Evolutionary conservation across 2,888 invertebrate genomes (phyloP).

Genomic region (Ochropacha duplaris): DNA sequence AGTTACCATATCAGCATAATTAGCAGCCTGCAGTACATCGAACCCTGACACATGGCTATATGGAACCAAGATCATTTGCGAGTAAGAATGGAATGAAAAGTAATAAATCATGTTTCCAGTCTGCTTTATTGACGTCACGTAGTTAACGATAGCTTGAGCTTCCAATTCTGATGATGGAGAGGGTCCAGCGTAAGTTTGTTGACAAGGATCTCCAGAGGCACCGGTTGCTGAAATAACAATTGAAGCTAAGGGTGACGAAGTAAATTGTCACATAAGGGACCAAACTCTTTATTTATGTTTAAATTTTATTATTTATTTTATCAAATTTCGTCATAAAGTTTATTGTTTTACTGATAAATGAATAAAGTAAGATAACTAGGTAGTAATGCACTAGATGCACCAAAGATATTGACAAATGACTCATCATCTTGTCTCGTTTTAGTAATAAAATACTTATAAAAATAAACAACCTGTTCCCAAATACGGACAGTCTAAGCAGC

Average conservation of each 20-base stretch:
- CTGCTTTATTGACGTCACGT: conserved; percentile 46
- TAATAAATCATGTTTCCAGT: conserved; percentile 63
- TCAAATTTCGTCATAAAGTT: too few relatives aligned
- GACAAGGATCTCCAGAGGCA: conserved; percentile 65
- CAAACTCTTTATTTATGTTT: too few relatives aligned
- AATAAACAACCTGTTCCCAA: too few relatives aligned
- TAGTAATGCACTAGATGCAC: too few relatives aligned
- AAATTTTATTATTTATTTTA: too few relatives aligned
- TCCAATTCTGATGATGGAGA: conserved; percentile 79
- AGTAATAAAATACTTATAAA: neutral
- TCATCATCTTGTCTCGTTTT: neutral
- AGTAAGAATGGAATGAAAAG: conserved; percentile 81
- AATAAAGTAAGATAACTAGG: too few relatives aligned
- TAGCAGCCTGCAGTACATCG: conserved; percentile 46
- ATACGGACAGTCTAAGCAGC: too few relatives aligned
- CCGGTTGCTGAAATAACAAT: conserved; percentile 49
- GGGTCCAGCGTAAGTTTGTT: conserved; percentile 77
- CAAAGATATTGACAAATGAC: too few relatives aligned
- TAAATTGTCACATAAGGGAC: too few relatives aligned
- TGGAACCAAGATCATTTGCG: conserved; percentile 76
- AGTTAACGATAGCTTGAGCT: conserved; percentile 57
- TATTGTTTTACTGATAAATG: too few relatives aligned
- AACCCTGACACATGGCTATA: conserved; percentile 58
- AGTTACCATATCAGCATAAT: conserved; percentile 65
- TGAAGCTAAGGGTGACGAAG: neutral